A percentile compares a stretch with the other conserved stretches of the same genome.
Evolutionary conservation across 2,888 invertebrate genomes (phyloP).

Genomic region (Drosophila glabriapex): DNA sequence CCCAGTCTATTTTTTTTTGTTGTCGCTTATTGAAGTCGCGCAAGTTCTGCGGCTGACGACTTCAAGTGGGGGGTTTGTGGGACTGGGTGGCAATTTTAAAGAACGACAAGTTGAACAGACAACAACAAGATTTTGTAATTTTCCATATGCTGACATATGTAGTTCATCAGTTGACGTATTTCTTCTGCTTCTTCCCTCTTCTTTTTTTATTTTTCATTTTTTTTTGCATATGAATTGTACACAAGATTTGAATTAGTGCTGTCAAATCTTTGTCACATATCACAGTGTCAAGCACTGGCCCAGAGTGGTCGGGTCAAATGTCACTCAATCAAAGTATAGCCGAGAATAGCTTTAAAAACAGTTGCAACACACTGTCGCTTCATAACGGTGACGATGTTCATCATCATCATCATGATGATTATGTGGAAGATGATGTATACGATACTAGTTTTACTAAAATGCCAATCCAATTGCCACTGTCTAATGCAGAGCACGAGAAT

Average conservation of each 20-base stretch:
- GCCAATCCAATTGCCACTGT: slow-evolving; percentile 54
- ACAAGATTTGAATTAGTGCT: slow-evolving; percentile 79
- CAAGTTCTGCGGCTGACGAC: slow-evolving; percentile 37
- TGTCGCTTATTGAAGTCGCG: slow-evolving; percentile 62
- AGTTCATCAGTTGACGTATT: slow-evolving; percentile 67
- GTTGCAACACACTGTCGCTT: slow-evolving; percentile 40
- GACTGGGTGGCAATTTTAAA: slow-evolving; percentile 42
- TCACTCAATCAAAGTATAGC: slow-evolving; percentile 69
- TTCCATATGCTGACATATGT: slow-evolving; percentile 77
- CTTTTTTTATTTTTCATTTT: neutral
- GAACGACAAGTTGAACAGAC: slow-evolving; percentile 40
- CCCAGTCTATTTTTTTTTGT: slow-evolving; percentile 32
- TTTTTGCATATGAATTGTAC: slow-evolving; percentile 66
- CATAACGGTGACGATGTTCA: slow-evolving; percentile 5
- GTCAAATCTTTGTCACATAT: slow-evolving; percentile 79
- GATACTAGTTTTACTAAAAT: slow-evolving; percentile 51
- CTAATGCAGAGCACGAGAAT: slow-evolving; percentile 45
- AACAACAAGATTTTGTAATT: slow-evolving; percentile 70
- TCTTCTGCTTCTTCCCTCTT: neutral
- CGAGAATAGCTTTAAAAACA: slow-evolving; percentile 65
- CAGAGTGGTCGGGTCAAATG: slow-evolving; percentile 35
- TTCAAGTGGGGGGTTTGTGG: slow-evolving; percentile 48
- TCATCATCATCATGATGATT: slow-evolving; percentile 8
- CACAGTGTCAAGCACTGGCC: slow-evolving; percentile 14
- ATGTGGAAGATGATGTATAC: slow-evolving; percentile 34